Evolutionary conservation across 1,140 invertebrate species (phyloP).

Genomic region (Condylostylus longicornis): DNA sequence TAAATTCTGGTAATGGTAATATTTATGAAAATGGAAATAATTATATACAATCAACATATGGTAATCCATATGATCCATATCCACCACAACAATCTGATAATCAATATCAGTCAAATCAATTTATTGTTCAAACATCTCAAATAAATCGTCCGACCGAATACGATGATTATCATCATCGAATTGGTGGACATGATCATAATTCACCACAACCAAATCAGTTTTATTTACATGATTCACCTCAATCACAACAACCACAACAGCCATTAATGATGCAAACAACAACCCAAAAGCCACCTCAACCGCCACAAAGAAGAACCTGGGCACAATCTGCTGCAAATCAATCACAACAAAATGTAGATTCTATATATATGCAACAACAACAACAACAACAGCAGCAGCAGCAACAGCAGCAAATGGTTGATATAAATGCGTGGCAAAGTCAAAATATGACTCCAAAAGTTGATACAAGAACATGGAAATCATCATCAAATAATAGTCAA

Average conservation of each 20-base stretch:
- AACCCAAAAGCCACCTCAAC: constrained; percentile 35
- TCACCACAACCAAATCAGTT: constrained; percentile 38
- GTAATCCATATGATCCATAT: constrained; percentile 7
- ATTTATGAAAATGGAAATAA: no score
- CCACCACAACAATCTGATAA: constrained; percentile 1
- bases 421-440: constrained; percentile 4
- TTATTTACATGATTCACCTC: constrained; percentile 37
- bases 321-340: constrained; percentile 46
- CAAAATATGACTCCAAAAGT: constrained; percentile 5
- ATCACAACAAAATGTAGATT: constrained; percentile 34
- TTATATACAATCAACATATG: constrained; percentile 17
- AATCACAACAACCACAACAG: constrained; percentile 18
- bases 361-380: constrained; percentile 1
- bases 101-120: constrained; percentile 5
- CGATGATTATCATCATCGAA: constrained; percentile 10
- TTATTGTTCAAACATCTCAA: no score
- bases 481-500: constrained; percentile 12
- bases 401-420: constrained; percentile 11
- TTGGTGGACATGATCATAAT: constrained; percentile 8
- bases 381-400: constrained; percentile 11
- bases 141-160: constrained; percentile 9
- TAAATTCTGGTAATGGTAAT: no score
- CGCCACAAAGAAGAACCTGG: constrained; percentile 53
- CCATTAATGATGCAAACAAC: constrained; percentile 62
- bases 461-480: constrained; percentile 19